Conservation (phyloP, 2,113 vertebrate species). For the Ceyx melanurus region DNA sequence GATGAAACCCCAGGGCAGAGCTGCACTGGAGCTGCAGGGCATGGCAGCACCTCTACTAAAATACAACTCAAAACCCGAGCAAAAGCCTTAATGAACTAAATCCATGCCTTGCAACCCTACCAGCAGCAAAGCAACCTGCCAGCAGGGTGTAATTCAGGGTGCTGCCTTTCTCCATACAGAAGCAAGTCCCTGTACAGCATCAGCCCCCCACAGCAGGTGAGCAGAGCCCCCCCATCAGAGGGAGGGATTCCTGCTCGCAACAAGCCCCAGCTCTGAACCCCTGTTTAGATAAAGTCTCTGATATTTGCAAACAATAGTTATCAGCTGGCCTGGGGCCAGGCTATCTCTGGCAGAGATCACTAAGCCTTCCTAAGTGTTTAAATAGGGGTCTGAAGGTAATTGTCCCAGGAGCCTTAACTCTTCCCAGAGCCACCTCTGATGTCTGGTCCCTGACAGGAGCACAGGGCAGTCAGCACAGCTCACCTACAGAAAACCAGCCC, state of each 20-base stretch:
- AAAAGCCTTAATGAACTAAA: fast-evolving
- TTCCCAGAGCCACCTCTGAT: neutral
- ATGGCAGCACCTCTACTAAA: neutral
- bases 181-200: neutral
- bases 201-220: neutral
- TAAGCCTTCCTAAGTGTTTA: constrained; percentile 45
- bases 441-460: neutral
- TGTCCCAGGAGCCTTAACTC: neutral
- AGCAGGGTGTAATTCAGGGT: fast-evolving
- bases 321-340: constrained; percentile 31
- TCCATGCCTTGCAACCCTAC: fast-evolving
- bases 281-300: neutral
- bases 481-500: neutral
- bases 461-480: fast-evolving
- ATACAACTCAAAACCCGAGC: neutral
- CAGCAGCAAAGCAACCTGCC: neutral
- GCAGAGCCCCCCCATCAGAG: neutral
- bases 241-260: neutral
- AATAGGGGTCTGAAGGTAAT: constrained; percentile 3
- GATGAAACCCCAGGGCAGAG: neutral
- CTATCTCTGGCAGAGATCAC: constrained; percentile 48
- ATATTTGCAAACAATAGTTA: constrained; percentile 61
- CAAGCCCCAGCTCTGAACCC: neutral
- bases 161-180: neutral
- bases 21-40: neutral